A percentile compares a stretch with the other conserved stretches of the same genome.
phyloP scores from a whole-genome alignment of 2,888 invertebrate genomes.

The Eilema caniola region DNA sequence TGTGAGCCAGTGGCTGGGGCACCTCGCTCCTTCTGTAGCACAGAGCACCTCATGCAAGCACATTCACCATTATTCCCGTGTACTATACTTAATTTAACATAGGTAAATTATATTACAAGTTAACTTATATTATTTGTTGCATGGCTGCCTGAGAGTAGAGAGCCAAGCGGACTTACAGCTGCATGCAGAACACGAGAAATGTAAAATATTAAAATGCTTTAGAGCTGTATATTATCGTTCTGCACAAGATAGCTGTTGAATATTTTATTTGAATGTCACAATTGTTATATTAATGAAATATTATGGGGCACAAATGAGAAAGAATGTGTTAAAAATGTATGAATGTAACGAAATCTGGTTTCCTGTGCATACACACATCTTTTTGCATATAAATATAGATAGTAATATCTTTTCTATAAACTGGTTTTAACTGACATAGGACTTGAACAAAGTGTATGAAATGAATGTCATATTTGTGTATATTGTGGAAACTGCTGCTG shows the following conservation, averaged over 20 bases:
- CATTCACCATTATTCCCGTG: background rate
- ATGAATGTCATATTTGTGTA: background rate
- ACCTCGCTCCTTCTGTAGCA: background rate
- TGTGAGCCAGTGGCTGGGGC: background rate
- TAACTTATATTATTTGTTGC: background rate
- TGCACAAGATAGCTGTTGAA: background rate
- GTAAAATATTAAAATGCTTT: too few relatives aligned
- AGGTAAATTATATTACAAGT: background rate
- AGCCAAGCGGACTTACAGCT: background rate
- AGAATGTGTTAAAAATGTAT: background rate
- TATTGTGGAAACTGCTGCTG: background rate
- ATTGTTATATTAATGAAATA: conserved; percentile 2
- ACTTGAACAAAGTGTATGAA: background rate
- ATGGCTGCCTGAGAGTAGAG: background rate
- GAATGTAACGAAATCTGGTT: background rate
- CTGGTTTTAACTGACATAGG: background rate
- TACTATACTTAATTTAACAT: background rate
- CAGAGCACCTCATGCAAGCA: background rate
- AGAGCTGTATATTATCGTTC: background rate
- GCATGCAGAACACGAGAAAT: background rate
- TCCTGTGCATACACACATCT: background rate
- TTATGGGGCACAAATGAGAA: background rate
- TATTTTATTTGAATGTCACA: background rate
- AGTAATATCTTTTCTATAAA: background rate
- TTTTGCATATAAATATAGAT: background rate